Conservation (phyloP, 92 coral and sea anemone species). For the Bergia puertoricense region DNA sequence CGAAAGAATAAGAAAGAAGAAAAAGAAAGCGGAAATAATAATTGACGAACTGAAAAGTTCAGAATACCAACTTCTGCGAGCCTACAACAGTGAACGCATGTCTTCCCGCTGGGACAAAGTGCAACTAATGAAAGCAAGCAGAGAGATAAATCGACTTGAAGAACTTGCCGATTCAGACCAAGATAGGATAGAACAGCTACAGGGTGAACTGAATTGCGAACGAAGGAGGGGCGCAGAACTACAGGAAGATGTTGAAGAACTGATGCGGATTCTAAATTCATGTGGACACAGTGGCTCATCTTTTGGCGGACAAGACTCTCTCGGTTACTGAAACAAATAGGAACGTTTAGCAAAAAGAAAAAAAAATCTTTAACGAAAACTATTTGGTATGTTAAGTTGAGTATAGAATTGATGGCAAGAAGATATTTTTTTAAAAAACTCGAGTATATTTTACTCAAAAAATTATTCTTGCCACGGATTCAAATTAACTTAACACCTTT, state of each 20-base stretch:
- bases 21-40: neutral
- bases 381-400: neutral
- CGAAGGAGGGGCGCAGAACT: too few species aligned
- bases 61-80: too few species aligned
- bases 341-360: too few species aligned
- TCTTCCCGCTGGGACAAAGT: neutral
- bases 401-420: neutral
- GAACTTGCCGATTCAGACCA: conserved; percentile 3
- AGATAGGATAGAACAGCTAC: too few species aligned
- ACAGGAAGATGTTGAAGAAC: neutral
- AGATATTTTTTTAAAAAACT: too few species aligned
- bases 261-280: neutral
- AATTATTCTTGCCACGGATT: too few species aligned
- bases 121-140: neutral
- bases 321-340: neutral
- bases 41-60: conserved; percentile 6
- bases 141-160: conserved; percentile 2
- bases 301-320: neutral
- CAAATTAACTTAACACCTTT: too few species aligned
- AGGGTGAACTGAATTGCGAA: too few species aligned
- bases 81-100: too few species aligned
- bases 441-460: too few species aligned
- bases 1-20: too few species aligned
- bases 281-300: too few species aligned
- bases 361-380: neutral